phyloP scores from a whole-genome alignment of 2,113 vertebrate species.

The Myanophis thanlyinensis region DNA sequence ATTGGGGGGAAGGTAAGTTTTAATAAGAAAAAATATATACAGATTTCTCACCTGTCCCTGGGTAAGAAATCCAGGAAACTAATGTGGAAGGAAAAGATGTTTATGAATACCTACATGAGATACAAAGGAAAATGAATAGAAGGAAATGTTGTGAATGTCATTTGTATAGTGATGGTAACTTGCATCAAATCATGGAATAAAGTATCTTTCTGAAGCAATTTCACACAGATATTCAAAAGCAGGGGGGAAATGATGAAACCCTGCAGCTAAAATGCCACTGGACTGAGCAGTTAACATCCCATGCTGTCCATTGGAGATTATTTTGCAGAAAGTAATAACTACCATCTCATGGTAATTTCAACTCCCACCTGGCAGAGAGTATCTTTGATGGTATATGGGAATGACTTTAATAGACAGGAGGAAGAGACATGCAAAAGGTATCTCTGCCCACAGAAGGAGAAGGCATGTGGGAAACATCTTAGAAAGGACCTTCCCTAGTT shows the following conservation, averaged over 20 bases:
- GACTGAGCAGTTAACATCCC: neutral
- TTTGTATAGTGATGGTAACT: neutral
- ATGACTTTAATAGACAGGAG: neutral
- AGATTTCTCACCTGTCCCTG: neutral
- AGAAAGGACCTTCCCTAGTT: neutral
- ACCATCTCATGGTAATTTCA: neutral
- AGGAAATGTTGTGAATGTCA: neutral
- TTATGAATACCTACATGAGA: neutral
- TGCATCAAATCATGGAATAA: neutral
- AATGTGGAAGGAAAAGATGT: neutral
- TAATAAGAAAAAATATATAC: neutral
- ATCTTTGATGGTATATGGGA: neutral
- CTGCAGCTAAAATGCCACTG: neutral
- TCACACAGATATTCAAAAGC: neutral
- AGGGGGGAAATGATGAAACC: neutral
- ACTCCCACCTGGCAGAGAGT: neutral
- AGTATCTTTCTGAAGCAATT: neutral
- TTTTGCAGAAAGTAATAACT: neutral
- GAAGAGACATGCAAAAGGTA: neutral
- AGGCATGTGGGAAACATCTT: neutral
- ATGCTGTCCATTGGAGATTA: neutral
- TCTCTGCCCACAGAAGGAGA: neutral
- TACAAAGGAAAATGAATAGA: neutral
- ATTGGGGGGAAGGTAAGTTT: neutral
- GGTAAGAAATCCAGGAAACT: neutral